Conservation (phyloP, 2,113 vertebrate species). For the Indicator indicator region DNA sequence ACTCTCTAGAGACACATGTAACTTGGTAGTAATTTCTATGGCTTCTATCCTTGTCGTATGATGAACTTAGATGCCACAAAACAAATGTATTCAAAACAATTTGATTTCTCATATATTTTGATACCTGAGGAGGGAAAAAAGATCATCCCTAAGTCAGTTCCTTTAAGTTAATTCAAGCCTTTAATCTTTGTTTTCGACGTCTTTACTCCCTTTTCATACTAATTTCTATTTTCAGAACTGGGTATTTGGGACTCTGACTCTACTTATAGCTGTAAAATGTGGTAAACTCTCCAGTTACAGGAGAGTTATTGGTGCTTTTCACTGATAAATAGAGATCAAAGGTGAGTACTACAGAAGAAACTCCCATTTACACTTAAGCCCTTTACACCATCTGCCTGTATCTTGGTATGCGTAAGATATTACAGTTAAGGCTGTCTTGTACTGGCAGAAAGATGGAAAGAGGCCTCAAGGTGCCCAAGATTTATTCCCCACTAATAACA, state of each 20-base stretch:
- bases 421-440: not conserved
- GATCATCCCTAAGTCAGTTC: not conserved
- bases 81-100: not conserved
- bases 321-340: not conserved
- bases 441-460: not conserved
- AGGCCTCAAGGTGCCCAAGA: not conserved
- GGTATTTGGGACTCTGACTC: not conserved
- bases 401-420: not conserved
- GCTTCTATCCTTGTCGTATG: not conserved
- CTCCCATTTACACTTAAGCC: not conserved
- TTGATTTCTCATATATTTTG: not conserved
- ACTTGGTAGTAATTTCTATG: not conserved
- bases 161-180: not conserved
- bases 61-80: not conserved
- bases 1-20: not conserved
- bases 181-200: not conserved
- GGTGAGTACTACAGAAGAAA: not conserved
- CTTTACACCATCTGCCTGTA: not conserved
- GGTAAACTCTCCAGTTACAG: not conserved
- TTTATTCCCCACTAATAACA: not conserved
- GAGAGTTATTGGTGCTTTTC: not conserved
- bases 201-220: not conserved
- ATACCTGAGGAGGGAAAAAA: not conserved
- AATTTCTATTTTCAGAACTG: not conserved
- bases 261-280: not conserved